Conservation (phyloP, 2,888 invertebrate species). For the Eudasyphora cyanicolor region DNA sequence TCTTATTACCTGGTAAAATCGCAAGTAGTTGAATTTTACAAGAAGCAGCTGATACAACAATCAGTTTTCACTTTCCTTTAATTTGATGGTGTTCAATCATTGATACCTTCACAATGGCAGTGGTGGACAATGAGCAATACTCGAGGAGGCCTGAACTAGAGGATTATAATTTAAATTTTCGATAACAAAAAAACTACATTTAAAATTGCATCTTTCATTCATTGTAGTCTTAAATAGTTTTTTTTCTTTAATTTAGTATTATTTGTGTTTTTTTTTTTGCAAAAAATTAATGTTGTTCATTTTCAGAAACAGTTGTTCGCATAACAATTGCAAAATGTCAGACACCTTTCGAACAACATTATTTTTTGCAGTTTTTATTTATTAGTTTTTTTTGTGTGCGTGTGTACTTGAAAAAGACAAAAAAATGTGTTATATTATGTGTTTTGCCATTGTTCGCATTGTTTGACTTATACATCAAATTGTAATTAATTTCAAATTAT, state of each 20-base stretch:
- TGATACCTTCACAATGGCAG: no score
- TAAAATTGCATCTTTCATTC: no score
- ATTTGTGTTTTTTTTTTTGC: neutral
- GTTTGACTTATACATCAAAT: constrained; percentile 42
- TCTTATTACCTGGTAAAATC: no score
- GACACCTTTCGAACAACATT: constrained; percentile 11
- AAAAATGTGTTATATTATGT: neutral
- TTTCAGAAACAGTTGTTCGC: constrained; percentile 2
- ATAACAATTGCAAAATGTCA: constrained; percentile 34
- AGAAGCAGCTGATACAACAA: no score
- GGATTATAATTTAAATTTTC: no score
- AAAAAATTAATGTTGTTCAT: neutral
- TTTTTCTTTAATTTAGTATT: neutral
- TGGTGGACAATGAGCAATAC: no score
- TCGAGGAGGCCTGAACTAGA: no score
- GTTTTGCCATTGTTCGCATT: constrained; percentile 4
- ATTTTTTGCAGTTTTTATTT: neutral
- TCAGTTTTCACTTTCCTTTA: no score
- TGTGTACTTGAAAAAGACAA: neutral
- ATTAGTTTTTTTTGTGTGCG: neutral
- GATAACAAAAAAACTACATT: no score
- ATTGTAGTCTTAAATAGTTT: no score
- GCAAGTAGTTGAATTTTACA: no score
- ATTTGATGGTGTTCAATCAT: no score
- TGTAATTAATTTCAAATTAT: constrained; percentile 48